phyloP scores from a whole-genome alignment of 2,113 vertebrate genomes.

The Zootoca vivipara region DNA sequence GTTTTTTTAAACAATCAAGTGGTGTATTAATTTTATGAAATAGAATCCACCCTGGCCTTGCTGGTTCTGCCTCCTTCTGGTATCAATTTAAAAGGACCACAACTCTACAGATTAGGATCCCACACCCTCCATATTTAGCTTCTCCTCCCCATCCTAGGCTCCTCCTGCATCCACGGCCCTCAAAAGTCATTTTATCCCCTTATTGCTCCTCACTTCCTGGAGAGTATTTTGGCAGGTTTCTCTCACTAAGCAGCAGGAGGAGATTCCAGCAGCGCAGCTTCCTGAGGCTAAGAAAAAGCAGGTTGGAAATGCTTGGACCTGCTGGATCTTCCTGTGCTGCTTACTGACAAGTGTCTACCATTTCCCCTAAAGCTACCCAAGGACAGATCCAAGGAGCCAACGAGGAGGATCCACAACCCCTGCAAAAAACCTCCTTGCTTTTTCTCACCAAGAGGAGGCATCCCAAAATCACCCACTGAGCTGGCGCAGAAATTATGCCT shows the following conservation, averaged over 20 bases:
- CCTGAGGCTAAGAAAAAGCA: not conserved
- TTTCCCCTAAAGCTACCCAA: too few relatives aligned
- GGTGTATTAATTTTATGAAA: not conserved
- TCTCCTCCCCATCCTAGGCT: not conserved
- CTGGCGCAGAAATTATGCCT: too few relatives aligned
- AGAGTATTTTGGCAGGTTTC: too few relatives aligned
- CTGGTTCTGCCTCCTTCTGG: not conserved
- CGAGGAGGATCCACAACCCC: too few relatives aligned
- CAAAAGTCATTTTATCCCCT: not conserved
- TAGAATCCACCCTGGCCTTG: not conserved
- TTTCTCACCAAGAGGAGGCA: too few relatives aligned
- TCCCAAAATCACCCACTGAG: too few relatives aligned
- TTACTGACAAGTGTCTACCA: too few relatives aligned
- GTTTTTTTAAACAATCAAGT: not conserved
- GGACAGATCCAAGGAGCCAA: too few relatives aligned
- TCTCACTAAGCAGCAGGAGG: too few relatives aligned
- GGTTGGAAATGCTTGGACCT: not conserved
- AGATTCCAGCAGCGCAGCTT: not conserved
- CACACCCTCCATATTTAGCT: not conserved
- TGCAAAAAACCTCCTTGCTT: too few relatives aligned
- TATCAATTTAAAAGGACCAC: not conserved
- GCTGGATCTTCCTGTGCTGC: not conserved
- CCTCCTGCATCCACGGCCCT: not conserved
- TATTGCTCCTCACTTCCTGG: not conserved
- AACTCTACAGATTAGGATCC: too few relatives aligned